A percentile compares a stretch with the other conserved stretches of the same genome.
Conservation (phyloP, 2,888 invertebrate species). For the Noctua pronuba region DNA sequence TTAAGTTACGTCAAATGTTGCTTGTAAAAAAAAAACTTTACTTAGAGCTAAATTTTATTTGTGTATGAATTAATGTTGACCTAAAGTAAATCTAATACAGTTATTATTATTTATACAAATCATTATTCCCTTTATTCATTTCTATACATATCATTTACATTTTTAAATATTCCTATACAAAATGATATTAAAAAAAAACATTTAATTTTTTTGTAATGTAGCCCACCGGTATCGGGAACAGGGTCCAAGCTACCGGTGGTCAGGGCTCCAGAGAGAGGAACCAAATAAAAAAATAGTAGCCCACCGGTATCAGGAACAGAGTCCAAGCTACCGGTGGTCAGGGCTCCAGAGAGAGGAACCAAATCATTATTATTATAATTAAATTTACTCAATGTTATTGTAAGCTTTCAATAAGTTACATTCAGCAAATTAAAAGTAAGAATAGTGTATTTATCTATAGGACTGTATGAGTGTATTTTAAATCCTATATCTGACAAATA, state of each 20-base stretch:
- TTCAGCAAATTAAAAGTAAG: not conserved
- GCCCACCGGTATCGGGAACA: too few relatives aligned
- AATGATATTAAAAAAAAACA: too few relatives aligned
- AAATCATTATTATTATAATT: not conserved
- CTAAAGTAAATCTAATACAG: not conserved
- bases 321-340: too few relatives aligned
- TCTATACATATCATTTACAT: too few relatives aligned
- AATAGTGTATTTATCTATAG: not conserved
- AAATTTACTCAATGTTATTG: not conserved
- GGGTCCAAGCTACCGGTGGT: too few relatives aligned
- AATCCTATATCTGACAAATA: slow-evolving; percentile 22
- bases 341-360: too few relatives aligned
- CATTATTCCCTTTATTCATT: not conserved
- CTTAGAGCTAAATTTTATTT: not conserved
- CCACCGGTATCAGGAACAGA: too few relatives aligned
- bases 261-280: too few relatives aligned
- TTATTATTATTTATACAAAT: not conserved
- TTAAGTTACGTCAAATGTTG: slow-evolving; percentile 13
- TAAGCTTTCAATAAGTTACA: not conserved
- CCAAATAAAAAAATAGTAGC: not conserved
- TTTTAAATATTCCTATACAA: too few relatives aligned
- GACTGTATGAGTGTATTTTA: not conserved
- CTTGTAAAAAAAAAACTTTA: not conserved
- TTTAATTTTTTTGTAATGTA: too few relatives aligned
- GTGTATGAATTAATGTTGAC: not conserved